Percentiles rank a stretch among this genome's conserved stretches.
phyloP scores from a whole-genome alignment of 2,888 invertebrate species.

The Nysson spinosus region DNA sequence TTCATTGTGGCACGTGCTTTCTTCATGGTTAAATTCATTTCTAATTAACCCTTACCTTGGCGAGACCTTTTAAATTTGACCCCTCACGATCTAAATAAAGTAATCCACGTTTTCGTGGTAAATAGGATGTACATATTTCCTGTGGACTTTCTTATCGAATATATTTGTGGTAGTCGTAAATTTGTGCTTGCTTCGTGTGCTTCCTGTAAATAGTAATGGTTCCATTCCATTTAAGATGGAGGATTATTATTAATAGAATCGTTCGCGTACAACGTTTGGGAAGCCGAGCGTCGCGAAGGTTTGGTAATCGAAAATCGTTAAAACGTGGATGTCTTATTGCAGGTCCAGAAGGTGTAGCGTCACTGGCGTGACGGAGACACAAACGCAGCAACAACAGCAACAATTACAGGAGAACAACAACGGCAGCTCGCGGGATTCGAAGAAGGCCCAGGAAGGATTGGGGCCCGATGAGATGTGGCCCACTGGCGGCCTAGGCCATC shows the following conservation, averaged over 20 bases:
- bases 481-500: conserved; percentile 83
- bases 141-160: too few relatives aligned
- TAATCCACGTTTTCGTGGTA: too few relatives aligned
- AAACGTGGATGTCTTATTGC: conserved; percentile 70
- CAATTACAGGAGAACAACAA: conserved; percentile 78
- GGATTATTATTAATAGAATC: too few relatives aligned
- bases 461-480: conserved; percentile 79
- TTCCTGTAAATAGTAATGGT: too few relatives aligned
- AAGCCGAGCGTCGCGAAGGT: background rate
- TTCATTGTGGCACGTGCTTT: background rate
- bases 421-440: conserved; percentile 75
- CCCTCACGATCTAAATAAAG: too few relatives aligned
- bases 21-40: background rate
- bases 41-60: too few relatives aligned
- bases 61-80: too few relatives aligned
- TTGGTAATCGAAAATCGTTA: conserved; percentile 36
- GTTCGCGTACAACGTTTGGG: background rate
- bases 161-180: too few relatives aligned
- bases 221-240: too few relatives aligned
- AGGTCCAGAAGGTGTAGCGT: conserved; percentile 90
- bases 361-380: conserved; percentile 89
- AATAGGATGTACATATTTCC: too few relatives aligned
- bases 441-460: conserved; percentile 72
- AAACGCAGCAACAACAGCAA: conserved; percentile 83
- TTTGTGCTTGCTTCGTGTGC: too few relatives aligned